Percentiles rank a stretch among this genome's conserved stretches.
These are phyloP conservation scores for Yponomeuta malinellus DNA, from an alignment of 2,888 invertebrate genomes.

Conservation along the genomic window DNA sequence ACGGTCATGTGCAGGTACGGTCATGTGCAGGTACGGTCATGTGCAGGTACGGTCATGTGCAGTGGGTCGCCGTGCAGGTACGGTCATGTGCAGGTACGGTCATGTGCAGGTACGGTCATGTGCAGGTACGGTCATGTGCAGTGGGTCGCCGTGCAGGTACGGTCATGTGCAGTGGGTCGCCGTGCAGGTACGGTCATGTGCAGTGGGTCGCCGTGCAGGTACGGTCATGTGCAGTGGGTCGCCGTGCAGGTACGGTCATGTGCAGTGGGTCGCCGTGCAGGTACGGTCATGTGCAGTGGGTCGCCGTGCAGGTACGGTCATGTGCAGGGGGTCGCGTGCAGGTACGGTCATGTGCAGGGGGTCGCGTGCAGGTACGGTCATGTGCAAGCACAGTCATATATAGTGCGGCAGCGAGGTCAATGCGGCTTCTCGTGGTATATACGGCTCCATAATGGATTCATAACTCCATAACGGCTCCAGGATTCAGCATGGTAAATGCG, in stretches of 20 bases:
- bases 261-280: constrained; percentile 50
- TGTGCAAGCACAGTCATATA: no score
- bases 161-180: background rate
- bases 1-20: no score
- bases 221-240: background rate
- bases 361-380: background rate
- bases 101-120: no score
- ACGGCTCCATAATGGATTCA: no score
- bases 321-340: constrained; percentile 82
- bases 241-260: no score
- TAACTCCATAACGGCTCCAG: no score
- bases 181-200: background rate
- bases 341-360: background rate
- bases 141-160: constrained; percentile 81
- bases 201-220: background rate
- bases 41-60: background rate
- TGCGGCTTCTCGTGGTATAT: no score
- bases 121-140: no score
- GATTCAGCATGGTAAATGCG: no score
- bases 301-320: background rate
- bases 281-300: background rate
- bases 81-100: background rate
- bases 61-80: background rate
- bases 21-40: no score
- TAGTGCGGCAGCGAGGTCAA: no score